These are phyloP conservation scores for Cacajao melanocephalus DNA, from an alignment of 2,797 vertebrate species.

Conservation along the genomic window DNA sequence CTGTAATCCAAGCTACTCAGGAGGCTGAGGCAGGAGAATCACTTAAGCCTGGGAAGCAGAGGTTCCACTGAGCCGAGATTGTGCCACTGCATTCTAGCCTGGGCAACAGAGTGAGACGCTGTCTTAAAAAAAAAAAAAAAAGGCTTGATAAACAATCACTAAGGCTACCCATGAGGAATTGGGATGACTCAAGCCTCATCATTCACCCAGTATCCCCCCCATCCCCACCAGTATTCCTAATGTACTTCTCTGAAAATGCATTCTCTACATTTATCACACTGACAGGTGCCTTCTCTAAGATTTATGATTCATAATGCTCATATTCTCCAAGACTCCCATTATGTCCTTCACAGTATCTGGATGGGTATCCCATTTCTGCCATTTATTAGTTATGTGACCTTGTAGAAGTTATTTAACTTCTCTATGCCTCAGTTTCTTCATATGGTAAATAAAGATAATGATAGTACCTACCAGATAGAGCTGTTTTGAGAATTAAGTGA, in stretches of 20 bases:
- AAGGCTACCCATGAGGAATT: background rate
- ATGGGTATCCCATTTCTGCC: background rate
- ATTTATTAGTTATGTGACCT: background rate
- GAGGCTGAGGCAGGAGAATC: background rate
- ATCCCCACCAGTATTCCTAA: background rate
- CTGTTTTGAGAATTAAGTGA: slow-evolving; percentile 6
- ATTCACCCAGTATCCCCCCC: background rate
- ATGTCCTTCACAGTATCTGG: background rate
- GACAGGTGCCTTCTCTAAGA: background rate
- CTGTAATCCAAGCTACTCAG: background rate
- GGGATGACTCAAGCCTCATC: background rate
- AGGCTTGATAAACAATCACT: background rate
- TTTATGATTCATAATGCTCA: background rate
- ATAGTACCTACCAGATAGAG: background rate
- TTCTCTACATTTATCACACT: background rate
- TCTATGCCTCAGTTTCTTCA: slow-evolving; percentile 29
- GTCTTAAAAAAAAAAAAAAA: background rate
- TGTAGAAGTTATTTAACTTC: background rate
- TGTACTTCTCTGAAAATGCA: background rate
- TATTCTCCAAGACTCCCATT: background rate
- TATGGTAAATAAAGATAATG: background rate
- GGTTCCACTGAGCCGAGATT: background rate
- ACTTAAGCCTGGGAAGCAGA: background rate
- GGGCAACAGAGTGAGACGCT: background rate
- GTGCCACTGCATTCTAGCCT: background rate